Evolutionary conservation across 2,888 invertebrate genomes (phyloP).

Genomic region (Holacanthella duospinosa): DNA sequence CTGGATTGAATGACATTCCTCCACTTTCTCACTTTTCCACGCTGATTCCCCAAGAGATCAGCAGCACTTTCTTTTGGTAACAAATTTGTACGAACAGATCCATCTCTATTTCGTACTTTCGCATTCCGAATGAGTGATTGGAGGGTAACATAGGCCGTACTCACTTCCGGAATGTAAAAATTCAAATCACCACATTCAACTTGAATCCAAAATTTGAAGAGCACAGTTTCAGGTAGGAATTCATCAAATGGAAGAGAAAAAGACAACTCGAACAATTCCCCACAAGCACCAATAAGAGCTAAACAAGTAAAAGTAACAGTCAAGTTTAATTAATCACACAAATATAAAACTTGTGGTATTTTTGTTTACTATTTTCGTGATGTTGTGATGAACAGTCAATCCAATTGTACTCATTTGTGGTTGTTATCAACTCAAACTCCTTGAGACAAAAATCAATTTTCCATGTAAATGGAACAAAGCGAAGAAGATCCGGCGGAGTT

Average conservation of each 20-base stretch:
- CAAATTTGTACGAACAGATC: conserved; percentile 44
- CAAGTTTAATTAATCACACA: too few species aligned
- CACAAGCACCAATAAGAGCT: conserved; percentile 80
- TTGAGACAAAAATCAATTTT: conserved; percentile 79
- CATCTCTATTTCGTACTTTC: conserved; percentile 68
- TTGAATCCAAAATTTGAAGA: conserved; percentile 84
- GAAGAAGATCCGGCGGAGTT: conserved; percentile 79
- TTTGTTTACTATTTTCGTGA: conserved; percentile 77
- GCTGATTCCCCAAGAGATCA: not conserved
- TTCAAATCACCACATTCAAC: conserved; percentile 87
- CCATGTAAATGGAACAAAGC: conserved; percentile 96
- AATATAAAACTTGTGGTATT: not conserved
- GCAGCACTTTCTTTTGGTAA: conserved; percentile 1
- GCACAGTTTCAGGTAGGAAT: conserved; percentile 80
- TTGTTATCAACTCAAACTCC: conserved; percentile 86
- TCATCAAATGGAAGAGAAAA: conserved; percentile 90
- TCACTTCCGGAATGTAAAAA: conserved; percentile 81
- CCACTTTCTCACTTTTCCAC: conserved; percentile 54
- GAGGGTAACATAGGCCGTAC: conserved; percentile 71
- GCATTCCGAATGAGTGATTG: conserved; percentile 78
- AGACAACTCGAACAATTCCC: conserved; percentile 82
- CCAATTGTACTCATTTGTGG: conserved; percentile 97
- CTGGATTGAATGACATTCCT: conserved; percentile 63
- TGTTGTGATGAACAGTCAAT: conserved; percentile 93
- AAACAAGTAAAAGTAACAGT: conserved; percentile 27